Percentiles rank a stretch among this genome's conserved stretches.
Conservation (phyloP, 2,113 vertebrate species). For the Pygoscelis adeliae region DNA sequence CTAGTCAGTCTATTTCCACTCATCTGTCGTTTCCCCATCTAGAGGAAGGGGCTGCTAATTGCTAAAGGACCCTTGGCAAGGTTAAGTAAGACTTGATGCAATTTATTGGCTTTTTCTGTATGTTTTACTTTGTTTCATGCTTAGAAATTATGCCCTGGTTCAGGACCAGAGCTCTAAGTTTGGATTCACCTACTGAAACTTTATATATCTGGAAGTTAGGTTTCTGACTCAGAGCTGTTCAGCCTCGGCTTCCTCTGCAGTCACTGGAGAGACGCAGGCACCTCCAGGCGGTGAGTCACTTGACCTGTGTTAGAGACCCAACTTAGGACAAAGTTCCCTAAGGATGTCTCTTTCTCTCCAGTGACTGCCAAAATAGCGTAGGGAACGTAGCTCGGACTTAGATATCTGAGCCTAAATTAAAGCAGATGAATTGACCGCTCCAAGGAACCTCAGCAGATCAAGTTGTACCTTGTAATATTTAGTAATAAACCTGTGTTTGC, state of each 20-base stretch:
- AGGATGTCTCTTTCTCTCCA: not conserved
- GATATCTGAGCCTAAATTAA: not conserved
- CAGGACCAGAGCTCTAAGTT: not conserved
- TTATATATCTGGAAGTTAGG: not conserved
- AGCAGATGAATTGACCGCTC: not conserved
- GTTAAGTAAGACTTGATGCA: not conserved
- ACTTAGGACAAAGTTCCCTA: not conserved
- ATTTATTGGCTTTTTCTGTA: not conserved
- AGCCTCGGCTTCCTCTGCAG: not conserved
- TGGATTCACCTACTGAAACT: not conserved
- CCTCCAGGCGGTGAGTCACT: not conserved
- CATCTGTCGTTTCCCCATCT: not conserved
- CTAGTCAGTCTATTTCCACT: not conserved
- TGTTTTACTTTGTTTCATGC: not conserved
- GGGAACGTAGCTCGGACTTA: not conserved
- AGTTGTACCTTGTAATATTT: not conserved
- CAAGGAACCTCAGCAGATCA: not conserved
- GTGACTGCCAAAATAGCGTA: not conserved
- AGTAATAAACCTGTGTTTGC: not conserved
- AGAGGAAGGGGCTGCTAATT: not conserved
- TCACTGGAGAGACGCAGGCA: not conserved
- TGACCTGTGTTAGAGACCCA: not conserved
- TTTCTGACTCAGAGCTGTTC: not conserved
- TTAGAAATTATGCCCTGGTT: not conserved
- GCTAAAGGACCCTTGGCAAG: not conserved